Evolutionary conservation across 2,888 invertebrate species (phyloP).

Genomic region (Tenthredo notha): DNA sequence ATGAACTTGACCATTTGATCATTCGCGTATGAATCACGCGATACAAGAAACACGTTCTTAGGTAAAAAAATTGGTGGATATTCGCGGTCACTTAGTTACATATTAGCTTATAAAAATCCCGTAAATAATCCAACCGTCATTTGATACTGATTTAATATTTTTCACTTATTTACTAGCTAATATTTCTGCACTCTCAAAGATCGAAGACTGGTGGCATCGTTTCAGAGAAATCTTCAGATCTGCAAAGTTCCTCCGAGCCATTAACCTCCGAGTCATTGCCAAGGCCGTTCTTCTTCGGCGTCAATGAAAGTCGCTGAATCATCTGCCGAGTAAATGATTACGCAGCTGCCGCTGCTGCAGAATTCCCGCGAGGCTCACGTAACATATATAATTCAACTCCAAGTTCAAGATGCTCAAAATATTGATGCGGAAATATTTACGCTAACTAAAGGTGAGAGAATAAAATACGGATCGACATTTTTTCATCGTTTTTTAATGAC

Average conservation of each 20-base stretch:
- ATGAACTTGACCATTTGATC: constrained; percentile 26
- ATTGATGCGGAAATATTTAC: background rate
- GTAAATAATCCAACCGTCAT: background rate
- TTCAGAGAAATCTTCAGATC: constrained; percentile 20
- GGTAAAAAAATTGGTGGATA: constrained; percentile 5
- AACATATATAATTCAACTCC: background rate
- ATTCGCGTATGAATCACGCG: constrained; percentile 18
- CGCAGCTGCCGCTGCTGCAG: background rate
- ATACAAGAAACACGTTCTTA: constrained; percentile 35
- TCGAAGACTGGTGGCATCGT: constrained; percentile 21
- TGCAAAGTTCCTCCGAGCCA: constrained; percentile 19
- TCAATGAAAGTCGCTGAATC: constrained; percentile 52
- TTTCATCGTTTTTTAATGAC: background rate
- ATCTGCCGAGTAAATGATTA: background rate
- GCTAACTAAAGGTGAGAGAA: background rate
- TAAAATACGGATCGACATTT: background rate
- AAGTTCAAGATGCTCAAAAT: constrained; percentile 11
- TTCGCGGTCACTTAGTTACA: background rate
- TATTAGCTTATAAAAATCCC: background rate
- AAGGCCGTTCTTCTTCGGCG: constrained; percentile 39
- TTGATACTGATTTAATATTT: background rate
- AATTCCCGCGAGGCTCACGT: constrained; percentile 17
- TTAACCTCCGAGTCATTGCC: constrained; percentile 35
- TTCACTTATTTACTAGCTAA: too few relatives aligned
- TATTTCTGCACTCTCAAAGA: constrained; percentile 14